Conservation (phyloP, 1,140 invertebrate species). For the Drosophila setifemur region DNA sequence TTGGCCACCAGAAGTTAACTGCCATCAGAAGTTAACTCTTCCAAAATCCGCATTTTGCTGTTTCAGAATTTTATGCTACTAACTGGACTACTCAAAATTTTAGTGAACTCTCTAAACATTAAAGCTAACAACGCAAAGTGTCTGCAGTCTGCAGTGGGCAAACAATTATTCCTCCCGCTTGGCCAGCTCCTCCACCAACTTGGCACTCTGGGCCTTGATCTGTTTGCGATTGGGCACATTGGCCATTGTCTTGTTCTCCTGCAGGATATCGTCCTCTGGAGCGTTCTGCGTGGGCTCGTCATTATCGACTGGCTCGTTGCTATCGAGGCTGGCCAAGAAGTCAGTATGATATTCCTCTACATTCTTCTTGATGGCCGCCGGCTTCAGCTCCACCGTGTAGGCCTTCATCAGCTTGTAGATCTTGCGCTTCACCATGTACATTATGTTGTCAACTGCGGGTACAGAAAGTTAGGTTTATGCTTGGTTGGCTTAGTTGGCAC, state of each 20-base stretch:
- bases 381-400: constrained; percentile 60
- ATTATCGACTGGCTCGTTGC: constrained; percentile 29
- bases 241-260: constrained; percentile 61
- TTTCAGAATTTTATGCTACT: constrained; percentile 12
- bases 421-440: constrained; percentile 67
- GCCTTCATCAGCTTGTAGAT: constrained; percentile 70
- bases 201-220: constrained; percentile 72
- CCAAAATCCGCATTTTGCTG: constrained; percentile 2
- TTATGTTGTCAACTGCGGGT: constrained; percentile 58
- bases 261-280: constrained; percentile 51
- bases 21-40: too few relatives aligned
- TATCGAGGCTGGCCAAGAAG: constrained; percentile 54
- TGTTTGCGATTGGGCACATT: constrained; percentile 75
- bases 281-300: constrained; percentile 25
- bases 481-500: not conserved
- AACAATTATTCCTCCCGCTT: constrained; percentile 59
- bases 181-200: constrained; percentile 64
- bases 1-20: constrained; percentile 13
- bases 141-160: not conserved
- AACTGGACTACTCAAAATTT: constrained; percentile 15
- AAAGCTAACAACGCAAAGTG: not conserved
- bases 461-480: not conserved
- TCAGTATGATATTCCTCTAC: constrained; percentile 63
- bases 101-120: constrained; percentile 1
- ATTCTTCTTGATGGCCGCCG: constrained; percentile 40